Percentiles rank a stretch among this genome's conserved stretches.
These are phyloP conservation scores for Bradypodion ventrale DNA, from an alignment of 2,797 vertebrate genomes.

Conservation along the genomic window DNA sequence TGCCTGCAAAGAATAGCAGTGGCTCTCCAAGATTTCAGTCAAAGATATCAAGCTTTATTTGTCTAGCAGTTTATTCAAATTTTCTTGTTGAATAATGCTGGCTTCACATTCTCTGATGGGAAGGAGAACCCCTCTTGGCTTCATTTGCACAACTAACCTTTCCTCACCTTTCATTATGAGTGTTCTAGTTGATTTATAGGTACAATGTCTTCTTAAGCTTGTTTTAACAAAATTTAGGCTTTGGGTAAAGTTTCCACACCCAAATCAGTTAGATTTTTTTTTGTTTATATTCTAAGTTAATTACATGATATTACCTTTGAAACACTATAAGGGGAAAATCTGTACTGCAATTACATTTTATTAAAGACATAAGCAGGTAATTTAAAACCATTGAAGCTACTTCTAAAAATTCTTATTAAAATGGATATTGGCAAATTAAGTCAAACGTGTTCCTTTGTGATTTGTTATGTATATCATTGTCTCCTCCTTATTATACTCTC, in stretches of 20 bases:
- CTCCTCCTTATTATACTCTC: neutral
- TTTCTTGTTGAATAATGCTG: neutral
- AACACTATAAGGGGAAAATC: neutral
- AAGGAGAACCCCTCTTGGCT: neutral
- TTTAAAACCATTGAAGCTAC: neutral
- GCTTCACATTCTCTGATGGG: neutral
- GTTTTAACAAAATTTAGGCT: slow-evolving; percentile 5
- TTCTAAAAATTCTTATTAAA: slow-evolving; percentile 19
- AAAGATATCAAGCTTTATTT: neutral
- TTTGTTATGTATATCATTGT: neutral
- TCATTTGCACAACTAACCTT: neutral
- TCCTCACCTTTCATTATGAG: slow-evolving; percentile 7
- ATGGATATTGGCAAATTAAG: neutral
- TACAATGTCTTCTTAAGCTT: neutral
- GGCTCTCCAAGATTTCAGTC: no score
- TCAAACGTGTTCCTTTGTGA: neutral
- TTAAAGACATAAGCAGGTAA: slow-evolving; percentile 6
- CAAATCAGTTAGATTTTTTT: neutral
- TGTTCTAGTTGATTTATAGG: slow-evolving; percentile 1
- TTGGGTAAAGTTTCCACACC: slow-evolving; percentile 13
- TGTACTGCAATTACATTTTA: neutral
- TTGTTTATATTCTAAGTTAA: slow-evolving; percentile 27
- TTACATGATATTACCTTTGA: slow-evolving; percentile 15
- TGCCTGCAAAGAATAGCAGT: no score
- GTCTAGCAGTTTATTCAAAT: neutral